Conservation (phyloP, 2,888 invertebrate species). For the Baronia brevicornis region DNA sequence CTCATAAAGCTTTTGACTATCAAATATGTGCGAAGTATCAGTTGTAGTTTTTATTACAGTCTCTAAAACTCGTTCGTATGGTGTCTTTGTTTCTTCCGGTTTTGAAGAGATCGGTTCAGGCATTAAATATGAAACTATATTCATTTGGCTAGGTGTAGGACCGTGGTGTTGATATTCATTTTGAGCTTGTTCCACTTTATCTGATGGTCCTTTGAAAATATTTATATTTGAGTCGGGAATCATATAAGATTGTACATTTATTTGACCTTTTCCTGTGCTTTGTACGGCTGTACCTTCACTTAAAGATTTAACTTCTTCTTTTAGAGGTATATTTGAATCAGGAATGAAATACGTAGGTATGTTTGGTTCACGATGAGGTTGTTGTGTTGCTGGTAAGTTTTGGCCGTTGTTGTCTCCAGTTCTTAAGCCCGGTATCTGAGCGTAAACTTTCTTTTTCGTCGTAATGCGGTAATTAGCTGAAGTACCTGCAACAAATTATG, state of each 20-base stretch:
- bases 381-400: conserved; percentile 22
- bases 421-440: conserved; percentile 84
- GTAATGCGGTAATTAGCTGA: conserved; percentile 78
- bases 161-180: too few relatives aligned
- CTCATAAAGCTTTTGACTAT: too few relatives aligned
- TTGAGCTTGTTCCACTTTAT: too few relatives aligned
- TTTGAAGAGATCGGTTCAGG: conserved; percentile 16
- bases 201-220: too few relatives aligned
- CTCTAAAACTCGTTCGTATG: background rate
- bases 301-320: conserved; percentile 1
- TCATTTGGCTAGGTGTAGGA: background rate
- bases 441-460: conserved; percentile 82
- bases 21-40: too few relatives aligned
- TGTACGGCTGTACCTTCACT: background rate
- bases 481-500: conserved; percentile 50
- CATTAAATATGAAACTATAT: conserved; percentile 24
- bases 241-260: too few relatives aligned
- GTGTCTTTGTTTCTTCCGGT: background rate
- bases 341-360: conserved; percentile 15
- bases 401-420: conserved; percentile 44
- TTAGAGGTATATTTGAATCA: conserved; percentile 9
- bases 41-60: background rate
- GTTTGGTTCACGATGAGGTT: conserved; percentile 17
- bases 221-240: too few relatives aligned
- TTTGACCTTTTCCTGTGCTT: too few relatives aligned